Percentiles rank a stretch among this genome's conserved stretches.
phyloP scores from a whole-genome alignment of 2,113 vertebrate genomes.

The Cryptomyrus ogoouensis region DNA sequence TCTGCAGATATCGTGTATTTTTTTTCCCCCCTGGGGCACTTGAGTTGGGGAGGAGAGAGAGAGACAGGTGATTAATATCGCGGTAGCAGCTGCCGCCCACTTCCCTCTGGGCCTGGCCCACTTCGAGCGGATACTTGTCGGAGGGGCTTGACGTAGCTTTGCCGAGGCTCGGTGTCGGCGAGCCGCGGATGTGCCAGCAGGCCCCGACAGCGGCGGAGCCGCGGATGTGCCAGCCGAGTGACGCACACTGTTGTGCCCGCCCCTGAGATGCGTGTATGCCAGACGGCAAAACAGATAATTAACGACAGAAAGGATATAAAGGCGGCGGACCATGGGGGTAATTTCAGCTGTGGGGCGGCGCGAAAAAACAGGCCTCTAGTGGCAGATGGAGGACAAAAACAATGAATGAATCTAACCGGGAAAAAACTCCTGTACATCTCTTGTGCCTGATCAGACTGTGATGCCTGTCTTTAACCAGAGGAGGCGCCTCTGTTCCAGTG shows the following conservation, averaged over 20 bases:
- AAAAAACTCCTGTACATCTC: not conserved
- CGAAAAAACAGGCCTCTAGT: not conserved
- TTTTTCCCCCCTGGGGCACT: not conserved
- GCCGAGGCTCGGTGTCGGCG: not conserved
- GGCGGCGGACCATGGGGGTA: not conserved
- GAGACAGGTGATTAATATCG: constrained; percentile 13
- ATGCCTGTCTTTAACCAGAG: not conserved
- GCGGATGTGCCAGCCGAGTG: not conserved
- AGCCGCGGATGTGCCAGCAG: not conserved
- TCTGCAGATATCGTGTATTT: too few species aligned
- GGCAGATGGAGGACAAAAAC: not conserved
- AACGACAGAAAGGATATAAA: not conserved
- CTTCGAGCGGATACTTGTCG: not conserved
- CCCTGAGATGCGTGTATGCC: not conserved
- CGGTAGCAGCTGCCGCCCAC: not conserved
- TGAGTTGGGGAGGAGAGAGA: not conserved
- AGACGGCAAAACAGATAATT: not conserved
- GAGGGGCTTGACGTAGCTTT: not conserved
- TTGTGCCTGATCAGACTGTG: not conserved
- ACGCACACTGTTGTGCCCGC: not conserved
- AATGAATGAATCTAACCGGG: not conserved
- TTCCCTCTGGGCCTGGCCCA: constrained; percentile 4
- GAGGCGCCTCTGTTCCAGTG: not conserved
- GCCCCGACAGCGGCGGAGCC: not conserved
- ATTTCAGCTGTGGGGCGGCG: not conserved